Evolutionary conservation across 2,113 vertebrate species (phyloP), one percentile per base, ranked within the genome.

Genomic region (Mustela lutreola): DNA sequence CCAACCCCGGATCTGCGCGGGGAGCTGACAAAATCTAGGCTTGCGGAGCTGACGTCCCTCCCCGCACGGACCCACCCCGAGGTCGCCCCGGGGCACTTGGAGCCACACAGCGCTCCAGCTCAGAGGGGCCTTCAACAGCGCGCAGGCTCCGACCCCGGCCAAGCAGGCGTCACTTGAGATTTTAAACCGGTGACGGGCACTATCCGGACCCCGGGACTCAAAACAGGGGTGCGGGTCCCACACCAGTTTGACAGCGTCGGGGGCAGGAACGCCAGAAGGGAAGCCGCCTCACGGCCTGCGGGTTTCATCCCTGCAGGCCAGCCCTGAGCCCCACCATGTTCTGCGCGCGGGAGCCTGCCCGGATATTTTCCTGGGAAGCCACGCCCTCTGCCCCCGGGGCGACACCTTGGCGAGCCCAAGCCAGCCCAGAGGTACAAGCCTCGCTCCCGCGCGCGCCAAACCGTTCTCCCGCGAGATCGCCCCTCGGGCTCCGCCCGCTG

Each of bases 371-470:
- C 18, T 0, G 14, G 3, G 1, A 31, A 11, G 18, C 56, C 48
- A 3, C 4, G 7, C 10, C 7, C n/a, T 12, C 19, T 10, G 1
- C 0, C 6, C 1, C 11, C 0, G 0, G 0, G 1, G 7, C 11
- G 1, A 26, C 24, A 31, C 14, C 7, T 10, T 31, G 4, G 1
- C 11, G 0, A 0, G 14, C 2, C 16, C 5, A 0, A 7, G 1
- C 0, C 0, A 0, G 21, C 2, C 7, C 0, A 7, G 2, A 0
- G 36, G 1, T 56, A 9, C 4, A 0, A 1, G 0, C 11, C 2
- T 1, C 2, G 1, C 28, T 76, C 63, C 63, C 39, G 73, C 48
- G 96, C 89, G 82, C 70, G 92, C 63, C 24, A 81, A 76, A n/a
- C 48, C 1, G 3, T 6, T 12, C 56, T 15, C 89, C 75, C 58